phyloP scores from a whole-genome alignment of 2,888 invertebrate species.

The Augochlorella aurata region DNA sequence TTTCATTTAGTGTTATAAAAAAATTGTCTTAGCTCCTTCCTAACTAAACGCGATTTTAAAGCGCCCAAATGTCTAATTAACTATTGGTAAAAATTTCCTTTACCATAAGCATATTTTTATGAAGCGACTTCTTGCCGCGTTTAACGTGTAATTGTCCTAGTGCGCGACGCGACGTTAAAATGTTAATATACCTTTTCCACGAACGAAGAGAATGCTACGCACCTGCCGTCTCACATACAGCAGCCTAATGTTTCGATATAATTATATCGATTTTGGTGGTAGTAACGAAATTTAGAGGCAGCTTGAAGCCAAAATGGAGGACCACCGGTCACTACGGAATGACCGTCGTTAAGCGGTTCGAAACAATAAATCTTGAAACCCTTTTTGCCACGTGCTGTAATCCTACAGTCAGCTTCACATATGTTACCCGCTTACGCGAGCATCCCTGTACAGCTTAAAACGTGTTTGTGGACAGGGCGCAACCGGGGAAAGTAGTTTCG shows the following conservation, averaged over 20 bases:
- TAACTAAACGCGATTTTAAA: no score
- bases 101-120: no score
- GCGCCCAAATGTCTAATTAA: no score
- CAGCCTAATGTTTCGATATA: not conserved
- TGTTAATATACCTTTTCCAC: not conserved
- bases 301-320: constrained; percentile 26
- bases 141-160: no score
- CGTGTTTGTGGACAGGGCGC: constrained; percentile 39
- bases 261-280: constrained; percentile 15
- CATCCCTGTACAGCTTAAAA: constrained; percentile 50
- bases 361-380: constrained; percentile 56
- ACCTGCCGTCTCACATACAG: not conserved
- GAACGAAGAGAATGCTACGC: not conserved
- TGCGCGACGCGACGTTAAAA: not conserved
- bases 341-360: constrained; percentile 56
- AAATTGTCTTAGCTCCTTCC: no score
- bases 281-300: constrained; percentile 37
- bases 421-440: constrained; percentile 57
- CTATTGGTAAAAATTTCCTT: no score
- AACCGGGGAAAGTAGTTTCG: constrained; percentile 30
- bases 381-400: constrained; percentile 51
- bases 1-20: no score
- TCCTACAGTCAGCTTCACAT: constrained; percentile 57
- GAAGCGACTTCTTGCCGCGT: no score
- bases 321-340: constrained; percentile 21